Evolutionary conservation across 1,140 invertebrate genomes (phyloP).

Genomic region (Scaptomyza hsui): DNA sequence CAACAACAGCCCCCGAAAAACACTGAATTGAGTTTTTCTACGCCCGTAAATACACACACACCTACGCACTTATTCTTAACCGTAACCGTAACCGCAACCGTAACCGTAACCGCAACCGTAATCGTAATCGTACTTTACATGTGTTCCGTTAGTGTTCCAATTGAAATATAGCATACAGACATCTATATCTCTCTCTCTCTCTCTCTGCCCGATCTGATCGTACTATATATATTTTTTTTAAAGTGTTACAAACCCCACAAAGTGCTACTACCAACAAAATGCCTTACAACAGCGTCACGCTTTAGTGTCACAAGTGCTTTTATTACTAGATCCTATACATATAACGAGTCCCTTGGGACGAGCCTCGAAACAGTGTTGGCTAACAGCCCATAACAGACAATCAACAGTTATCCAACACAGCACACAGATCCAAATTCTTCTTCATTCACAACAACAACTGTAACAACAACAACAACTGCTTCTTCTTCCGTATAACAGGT

Average conservation of each 20-base stretch:
- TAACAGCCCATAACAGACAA: conserved; percentile 39
- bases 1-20: conserved; percentile 30
- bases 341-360: not conserved
- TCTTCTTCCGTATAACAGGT: conserved; percentile 35
- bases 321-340: not conserved
- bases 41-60: conserved; percentile 15
- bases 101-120: not conserved
- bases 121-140: conserved; percentile 1
- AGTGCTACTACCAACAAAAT: conserved; percentile 73
- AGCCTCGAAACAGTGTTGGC: conserved; percentile 28
- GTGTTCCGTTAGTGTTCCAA: conserved; percentile 21
- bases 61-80: not conserved
- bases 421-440: not conserved
- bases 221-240: conserved; percentile 72
- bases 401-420: conserved; percentile 29
- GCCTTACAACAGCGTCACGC: conserved; percentile 75
- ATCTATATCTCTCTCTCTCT: no score
- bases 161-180: not conserved
- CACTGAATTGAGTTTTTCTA: conserved; percentile 35
- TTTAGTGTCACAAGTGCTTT: conserved; percentile 75
- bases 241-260: conserved; percentile 61
- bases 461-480: not conserved
- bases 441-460: no score
- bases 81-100: conserved; percentile 13
- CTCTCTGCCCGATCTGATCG: conserved; percentile 36